Conservation (phyloP, 2,888 invertebrate genomes). For the Xestia ashworthii region DNA sequence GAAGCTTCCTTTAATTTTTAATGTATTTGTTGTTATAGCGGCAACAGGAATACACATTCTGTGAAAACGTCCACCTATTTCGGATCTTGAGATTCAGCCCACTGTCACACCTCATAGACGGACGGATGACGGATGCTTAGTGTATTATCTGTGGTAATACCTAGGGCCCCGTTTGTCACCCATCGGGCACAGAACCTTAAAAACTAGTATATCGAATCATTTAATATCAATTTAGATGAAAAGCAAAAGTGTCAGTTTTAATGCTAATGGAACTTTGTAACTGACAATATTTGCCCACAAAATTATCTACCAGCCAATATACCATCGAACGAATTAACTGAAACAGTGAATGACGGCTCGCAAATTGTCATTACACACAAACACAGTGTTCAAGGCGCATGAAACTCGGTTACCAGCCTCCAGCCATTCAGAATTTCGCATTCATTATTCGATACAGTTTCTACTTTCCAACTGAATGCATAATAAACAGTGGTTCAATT, state of each 20-base stretch:
- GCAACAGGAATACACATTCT: too few species aligned
- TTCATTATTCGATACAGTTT: conserved; percentile 44
- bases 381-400: conserved; percentile 1
- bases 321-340: background rate
- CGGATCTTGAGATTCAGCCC: too few species aligned
- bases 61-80: too few species aligned
- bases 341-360: background rate
- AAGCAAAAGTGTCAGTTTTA: background rate
- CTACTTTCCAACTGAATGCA: conserved; percentile 48
- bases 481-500: conserved; percentile 50
- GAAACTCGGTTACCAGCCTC: conserved; percentile 14
- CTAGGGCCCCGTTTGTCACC: too few species aligned
- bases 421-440: conserved; percentile 37
- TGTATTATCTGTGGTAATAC: too few species aligned
- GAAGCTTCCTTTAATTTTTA: too few species aligned
- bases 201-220: background rate
- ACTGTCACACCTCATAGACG: too few species aligned
- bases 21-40: too few species aligned
- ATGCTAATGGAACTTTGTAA: background rate
- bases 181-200: background rate
- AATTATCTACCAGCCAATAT: background rate
- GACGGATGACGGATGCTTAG: too few species aligned
- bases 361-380: conserved; percentile 27
- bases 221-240: too few species aligned
- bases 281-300: background rate